Percentiles rank a stretch among this genome's conserved stretches.
Conservation (phyloP, 1,140 invertebrate genomes). For the Heliconius congener region DNA sequence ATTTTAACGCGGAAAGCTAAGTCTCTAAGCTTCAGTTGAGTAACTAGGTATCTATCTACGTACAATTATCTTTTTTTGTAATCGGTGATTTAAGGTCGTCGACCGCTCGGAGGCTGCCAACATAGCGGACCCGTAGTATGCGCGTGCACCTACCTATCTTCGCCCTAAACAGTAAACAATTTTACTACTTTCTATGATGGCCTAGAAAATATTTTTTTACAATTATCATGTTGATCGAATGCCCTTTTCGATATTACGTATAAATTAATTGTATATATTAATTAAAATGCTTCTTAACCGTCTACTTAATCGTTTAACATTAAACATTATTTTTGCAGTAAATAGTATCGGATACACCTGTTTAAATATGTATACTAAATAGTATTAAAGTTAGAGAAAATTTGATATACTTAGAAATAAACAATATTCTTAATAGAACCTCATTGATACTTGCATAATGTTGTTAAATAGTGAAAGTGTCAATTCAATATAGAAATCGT, state of each 20-base stretch:
- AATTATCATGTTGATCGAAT: neutral
- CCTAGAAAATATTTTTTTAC: slow-evolving; percentile 35
- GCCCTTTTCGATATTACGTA: neutral
- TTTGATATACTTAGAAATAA: too few relatives aligned
- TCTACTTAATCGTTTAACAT: neutral
- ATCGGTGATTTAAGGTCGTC: slow-evolving; percentile 64
- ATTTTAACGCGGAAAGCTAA: neutral
- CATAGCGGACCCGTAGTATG: slow-evolving; percentile 61
- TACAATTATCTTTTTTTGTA: slow-evolving; percentile 72
- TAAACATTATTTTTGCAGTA: neutral
- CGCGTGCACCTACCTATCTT: slow-evolving; percentile 62
- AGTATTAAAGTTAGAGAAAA: too few relatives aligned
- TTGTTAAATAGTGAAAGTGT: too few relatives aligned
- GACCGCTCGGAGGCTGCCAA: slow-evolving; percentile 69
- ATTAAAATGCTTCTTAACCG: neutral
- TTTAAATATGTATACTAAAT: neutral
- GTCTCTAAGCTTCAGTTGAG: slow-evolving; percentile 31
- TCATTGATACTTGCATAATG: too few relatives aligned
- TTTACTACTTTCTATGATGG: slow-evolving; percentile 55
- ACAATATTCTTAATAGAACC: too few relatives aligned
- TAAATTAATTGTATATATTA: too few relatives aligned
- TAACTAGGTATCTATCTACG: slow-evolving; percentile 47
- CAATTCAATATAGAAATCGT: too few relatives aligned
- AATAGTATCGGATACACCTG: neutral
- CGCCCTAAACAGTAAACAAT: slow-evolving; percentile 37